phyloP scores from a whole-genome alignment of 2,113 vertebrate species.

The Phodopus roborovskii region DNA sequence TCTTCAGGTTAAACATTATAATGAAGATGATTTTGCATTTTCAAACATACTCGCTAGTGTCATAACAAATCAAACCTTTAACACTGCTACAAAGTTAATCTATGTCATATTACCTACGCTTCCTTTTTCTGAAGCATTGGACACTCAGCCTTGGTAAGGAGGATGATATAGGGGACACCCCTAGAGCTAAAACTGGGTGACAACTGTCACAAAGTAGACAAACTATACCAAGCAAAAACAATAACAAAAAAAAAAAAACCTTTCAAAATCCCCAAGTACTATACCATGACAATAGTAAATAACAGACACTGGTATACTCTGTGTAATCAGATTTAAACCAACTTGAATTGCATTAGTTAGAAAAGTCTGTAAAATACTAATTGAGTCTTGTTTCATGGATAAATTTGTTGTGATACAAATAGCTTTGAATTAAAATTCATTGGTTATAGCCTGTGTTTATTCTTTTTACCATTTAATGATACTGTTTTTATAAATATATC shows the following conservation, averaged over 20 bases:
- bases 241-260: background rate
- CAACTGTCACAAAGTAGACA: background rate
- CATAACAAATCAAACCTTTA: background rate
- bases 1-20: conserved; percentile 35
- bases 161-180: fast-evolving
- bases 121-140: background rate
- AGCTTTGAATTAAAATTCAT: conserved; percentile 28
- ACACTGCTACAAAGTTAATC: background rate
- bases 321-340: background rate
- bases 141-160: background rate
- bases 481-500: conserved; percentile 5
- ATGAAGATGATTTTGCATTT: conserved; percentile 7
- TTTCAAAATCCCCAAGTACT: background rate
- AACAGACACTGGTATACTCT: background rate
- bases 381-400: background rate
- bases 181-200: background rate
- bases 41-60: background rate
- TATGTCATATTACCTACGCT: background rate
- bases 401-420: conserved; percentile 12
- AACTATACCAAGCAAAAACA: background rate
- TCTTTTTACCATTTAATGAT: background rate
- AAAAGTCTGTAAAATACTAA: conserved; percentile 16
- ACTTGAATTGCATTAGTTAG: conserved; percentile 12
- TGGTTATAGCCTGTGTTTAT: background rate
- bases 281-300: background rate